Evolutionary conservation across 2,888 invertebrate genomes (phyloP), one percentile per base, ranked within the genome.

Genomic region (Heteromurus nitidus): DNA sequence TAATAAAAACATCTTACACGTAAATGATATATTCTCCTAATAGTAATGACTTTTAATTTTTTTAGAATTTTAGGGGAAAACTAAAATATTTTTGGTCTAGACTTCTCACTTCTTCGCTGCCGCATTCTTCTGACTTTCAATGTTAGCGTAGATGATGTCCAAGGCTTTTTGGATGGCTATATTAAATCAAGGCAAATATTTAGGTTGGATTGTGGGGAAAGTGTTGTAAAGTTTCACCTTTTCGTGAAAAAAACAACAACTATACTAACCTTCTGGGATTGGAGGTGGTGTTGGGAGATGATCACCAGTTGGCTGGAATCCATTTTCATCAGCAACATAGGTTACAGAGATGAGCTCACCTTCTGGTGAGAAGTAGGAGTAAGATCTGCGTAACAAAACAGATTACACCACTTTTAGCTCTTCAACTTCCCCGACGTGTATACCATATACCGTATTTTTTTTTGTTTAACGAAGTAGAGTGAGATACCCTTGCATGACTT

Each of bases 231-330:
- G n/a, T n/a, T n/a, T n/a, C n/a, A n/a, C n/a, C n/a, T n/a, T n/a
- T n/a, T n/a, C n/a, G 20, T 55, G 30, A 47, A 47, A 70, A 44
- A 60, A 11, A 18, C 20, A 20, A 69, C 9, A 20, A n/a, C n/a
- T 22, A 22, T n/a, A 18, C 68, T 30, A 64, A 82, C 82, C 86
- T 80, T 82, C 85, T 55, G 87, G 87, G 70, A 87, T 85, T 82
- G 87, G 87, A 30, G 87, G 87, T 31, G 86, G 84, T 26, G 87
- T 87, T 60, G 87, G 87, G 2, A 87, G 65, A 81, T 86, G 86
- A 16, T 84, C 86, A 13, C 85, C 84, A 64, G 26, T 28, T n/a
- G 84, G 82, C 60, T 79, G 80, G 77, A 82, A 82, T 26, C 65
- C 73, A 44, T 79, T 79, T 22, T 82, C 77, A 44, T 76, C 84